Evolutionary conservation across 1,140 invertebrate genomes (phyloP).

Genomic region (Cydia amplana): DNA sequence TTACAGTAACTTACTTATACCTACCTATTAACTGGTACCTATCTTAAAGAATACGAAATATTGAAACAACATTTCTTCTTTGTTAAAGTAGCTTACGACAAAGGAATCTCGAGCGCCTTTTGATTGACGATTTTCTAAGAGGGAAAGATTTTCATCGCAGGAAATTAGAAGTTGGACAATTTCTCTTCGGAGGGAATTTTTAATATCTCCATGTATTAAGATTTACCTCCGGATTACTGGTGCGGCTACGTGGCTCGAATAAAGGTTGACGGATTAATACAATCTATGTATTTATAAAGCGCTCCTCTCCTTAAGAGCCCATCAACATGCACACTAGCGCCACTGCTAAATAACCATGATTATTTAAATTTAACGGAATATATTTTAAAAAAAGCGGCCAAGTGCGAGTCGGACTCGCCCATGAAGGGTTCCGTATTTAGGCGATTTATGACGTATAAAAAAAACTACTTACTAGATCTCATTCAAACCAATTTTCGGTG

Average conservation of each 20-base stretch:
- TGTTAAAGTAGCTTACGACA: slow-evolving; percentile 35
- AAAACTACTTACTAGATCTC: too few species aligned
- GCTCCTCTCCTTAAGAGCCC: neutral
- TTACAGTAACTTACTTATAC: slow-evolving; percentile 25
- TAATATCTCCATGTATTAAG: slow-evolving; percentile 67
- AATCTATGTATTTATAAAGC: slow-evolving; percentile 13
- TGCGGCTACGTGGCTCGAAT: slow-evolving; percentile 47
- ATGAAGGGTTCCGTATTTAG: too few species aligned
- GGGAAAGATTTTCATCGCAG: slow-evolving; percentile 64
- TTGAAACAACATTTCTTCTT: slow-evolving; percentile 26
- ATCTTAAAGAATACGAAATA: slow-evolving; percentile 29
- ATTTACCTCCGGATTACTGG: slow-evolving; percentile 46
- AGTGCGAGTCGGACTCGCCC: too few species aligned
- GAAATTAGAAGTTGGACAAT: slow-evolving; percentile 64
- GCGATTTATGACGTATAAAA: too few species aligned
- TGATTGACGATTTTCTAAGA: slow-evolving; percentile 70
- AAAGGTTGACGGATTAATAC: slow-evolving; percentile 41
- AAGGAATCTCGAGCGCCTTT: slow-evolving; percentile 52
- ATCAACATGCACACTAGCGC: too few species aligned
- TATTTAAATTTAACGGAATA: too few species aligned
- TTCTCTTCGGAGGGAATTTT: slow-evolving; percentile 61
- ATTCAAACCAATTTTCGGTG: too few species aligned
- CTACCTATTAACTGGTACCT: slow-evolving; percentile 19
- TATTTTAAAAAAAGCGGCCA: too few species aligned
- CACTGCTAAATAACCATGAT: too few species aligned